These are phyloP conservation scores for Achlya flavicornis DNA, from an alignment of 2,888 invertebrate species.

Conservation along the genomic window DNA sequence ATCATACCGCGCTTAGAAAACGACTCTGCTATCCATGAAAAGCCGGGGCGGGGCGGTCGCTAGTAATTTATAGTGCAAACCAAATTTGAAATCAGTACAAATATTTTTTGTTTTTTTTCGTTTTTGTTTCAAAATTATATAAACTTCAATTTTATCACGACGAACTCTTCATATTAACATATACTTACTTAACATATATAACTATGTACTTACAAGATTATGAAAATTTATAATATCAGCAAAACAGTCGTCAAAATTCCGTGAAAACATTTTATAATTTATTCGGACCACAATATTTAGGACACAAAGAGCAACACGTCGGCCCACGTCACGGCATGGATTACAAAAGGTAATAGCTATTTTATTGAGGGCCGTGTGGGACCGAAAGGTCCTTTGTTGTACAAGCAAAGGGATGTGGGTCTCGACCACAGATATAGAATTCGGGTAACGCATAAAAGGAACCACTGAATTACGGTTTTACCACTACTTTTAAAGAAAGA, in stretches of 20 bases:
- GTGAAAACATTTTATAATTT: not conserved
- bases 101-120: too few species aligned
- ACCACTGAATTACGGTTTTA: not conserved
- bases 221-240: not conserved
- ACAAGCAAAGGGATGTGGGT: not conserved
- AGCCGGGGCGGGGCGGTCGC: too few species aligned
- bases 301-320: conserved; percentile 9
- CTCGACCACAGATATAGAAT: not conserved
- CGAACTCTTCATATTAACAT: too few species aligned
- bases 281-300: not conserved
- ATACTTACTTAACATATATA: too few species aligned
- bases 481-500: too few species aligned
- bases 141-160: too few species aligned
- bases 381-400: conserved; percentile 1
- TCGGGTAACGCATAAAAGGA: not conserved
- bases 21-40: too few species aligned
- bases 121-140: too few species aligned
- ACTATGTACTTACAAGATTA: too few species aligned
- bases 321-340: conserved; percentile 7
- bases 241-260: not conserved
- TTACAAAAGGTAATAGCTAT: conserved; percentile 11
- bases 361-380: conserved; percentile 10
- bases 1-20: too few species aligned
- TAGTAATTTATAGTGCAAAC: too few species aligned
- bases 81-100: too few species aligned